Evolutionary conservation across 1,140 invertebrate species (phyloP).

Genomic region (Alviniconcha marisindica): DNA sequence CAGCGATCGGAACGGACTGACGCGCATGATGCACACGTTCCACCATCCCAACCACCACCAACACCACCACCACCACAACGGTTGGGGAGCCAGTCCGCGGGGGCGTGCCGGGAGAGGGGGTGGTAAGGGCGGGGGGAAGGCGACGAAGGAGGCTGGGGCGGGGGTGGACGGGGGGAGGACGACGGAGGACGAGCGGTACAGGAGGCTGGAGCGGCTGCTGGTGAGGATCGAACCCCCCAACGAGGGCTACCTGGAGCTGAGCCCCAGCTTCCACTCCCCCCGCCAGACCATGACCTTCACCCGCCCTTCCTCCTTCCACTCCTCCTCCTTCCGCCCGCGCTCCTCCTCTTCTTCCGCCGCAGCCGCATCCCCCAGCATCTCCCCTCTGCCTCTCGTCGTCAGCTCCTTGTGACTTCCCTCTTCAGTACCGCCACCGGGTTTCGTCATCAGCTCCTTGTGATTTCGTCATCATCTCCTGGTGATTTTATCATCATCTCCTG

Average conservation of each 20-base stretch:
- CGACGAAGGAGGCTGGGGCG: background rate
- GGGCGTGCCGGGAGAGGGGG: background rate
- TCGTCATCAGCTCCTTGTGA: background rate
- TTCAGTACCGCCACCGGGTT: too few relatives aligned
- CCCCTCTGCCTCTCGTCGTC: background rate
- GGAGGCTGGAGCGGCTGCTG: conserved; percentile 42
- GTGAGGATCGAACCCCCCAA: conserved; percentile 36
- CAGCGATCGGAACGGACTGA: conserved; percentile 51
- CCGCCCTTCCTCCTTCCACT: background rate
- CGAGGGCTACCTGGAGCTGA: conserved; percentile 55
- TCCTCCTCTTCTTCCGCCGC: background rate
- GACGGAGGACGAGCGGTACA: conserved; percentile 49
- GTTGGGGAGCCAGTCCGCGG: too few relatives aligned
- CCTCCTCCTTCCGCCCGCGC: background rate
- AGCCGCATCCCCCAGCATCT: background rate
- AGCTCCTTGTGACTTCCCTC: background rate
- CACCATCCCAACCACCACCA: conserved; percentile 45
- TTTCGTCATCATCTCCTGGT: background rate
- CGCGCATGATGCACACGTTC: conserved; percentile 61
- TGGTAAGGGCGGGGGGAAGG: background rate
- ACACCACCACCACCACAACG: too few relatives aligned
- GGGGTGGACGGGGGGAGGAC: conserved; percentile 1
- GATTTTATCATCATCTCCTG: background rate
- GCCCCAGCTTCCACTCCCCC: conserved; percentile 46
- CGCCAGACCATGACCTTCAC: background rate